Evolutionary conservation across 2,797 vertebrate species (phyloP).

Genomic region (Onychomys arenicola): DNA sequence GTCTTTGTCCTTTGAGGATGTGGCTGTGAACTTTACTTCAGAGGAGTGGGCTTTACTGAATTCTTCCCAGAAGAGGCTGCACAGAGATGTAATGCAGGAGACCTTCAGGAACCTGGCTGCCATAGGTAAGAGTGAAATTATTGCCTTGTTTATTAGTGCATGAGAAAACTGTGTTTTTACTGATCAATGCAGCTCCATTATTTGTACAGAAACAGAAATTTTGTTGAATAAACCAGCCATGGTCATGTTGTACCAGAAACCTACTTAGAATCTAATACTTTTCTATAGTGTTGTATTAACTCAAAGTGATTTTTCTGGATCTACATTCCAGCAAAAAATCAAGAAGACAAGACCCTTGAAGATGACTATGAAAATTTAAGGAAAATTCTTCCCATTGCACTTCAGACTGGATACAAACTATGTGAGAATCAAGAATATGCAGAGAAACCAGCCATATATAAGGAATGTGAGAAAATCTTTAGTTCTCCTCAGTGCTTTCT

Average conservation of each 20-base stretch:
- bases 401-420: not conserved
- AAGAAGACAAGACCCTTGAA: not conserved
- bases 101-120: conserved; percentile 11
- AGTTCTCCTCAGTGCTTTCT: not conserved
- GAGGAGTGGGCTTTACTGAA: conserved; percentile 31
- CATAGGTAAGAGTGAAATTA: not conserved
- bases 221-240: not conserved
- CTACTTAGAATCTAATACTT: not conserved
- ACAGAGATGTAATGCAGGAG: conserved; percentile 31
- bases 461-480: not conserved
- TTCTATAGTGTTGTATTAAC: not conserved
- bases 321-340: not conserved
- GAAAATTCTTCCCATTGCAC: not conserved
- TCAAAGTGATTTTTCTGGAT: not conserved
- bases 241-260: not conserved
- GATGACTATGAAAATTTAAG: not conserved
- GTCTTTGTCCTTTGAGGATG: conserved; percentile 32
- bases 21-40: not conserved
- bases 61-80: conserved; percentile 2
- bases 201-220: not conserved
- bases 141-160: not conserved
- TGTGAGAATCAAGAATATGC: not conserved
- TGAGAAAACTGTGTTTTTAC: not conserved
- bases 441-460: not conserved
- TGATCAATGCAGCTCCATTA: not conserved